Evolutionary conservation across 2,888 invertebrate species (phyloP).

Genomic region (Drosophila helvetica): DNA sequence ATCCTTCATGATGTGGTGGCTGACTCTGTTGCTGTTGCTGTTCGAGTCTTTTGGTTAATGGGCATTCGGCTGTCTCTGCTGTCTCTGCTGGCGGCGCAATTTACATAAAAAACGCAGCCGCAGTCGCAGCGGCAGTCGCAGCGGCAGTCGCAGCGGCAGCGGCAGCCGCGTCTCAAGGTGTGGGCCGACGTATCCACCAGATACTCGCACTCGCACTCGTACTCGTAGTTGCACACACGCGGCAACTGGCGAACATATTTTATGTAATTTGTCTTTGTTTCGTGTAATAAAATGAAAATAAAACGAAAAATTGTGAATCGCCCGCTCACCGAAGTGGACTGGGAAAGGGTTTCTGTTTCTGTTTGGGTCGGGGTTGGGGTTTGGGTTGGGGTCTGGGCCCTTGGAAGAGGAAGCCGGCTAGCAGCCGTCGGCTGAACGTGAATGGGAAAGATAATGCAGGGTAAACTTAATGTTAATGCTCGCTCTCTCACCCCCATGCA

Average conservation of each 20-base stretch:
- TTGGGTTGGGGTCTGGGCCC: neutral
- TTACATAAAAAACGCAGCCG: conserved; percentile 72
- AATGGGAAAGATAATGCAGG: conserved; percentile 46
- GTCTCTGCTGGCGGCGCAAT: conserved; percentile 57
- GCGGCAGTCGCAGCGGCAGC: too few relatives aligned
- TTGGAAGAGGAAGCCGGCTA: conserved; percentile 44
- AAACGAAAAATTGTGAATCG: conserved; percentile 69
- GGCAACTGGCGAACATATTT: conserved; percentile 67
- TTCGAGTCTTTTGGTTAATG: conserved; percentile 61
- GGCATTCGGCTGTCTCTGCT: conserved; percentile 42
- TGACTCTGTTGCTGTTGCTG: conserved; percentile 18
- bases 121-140: conserved; percentile 21
- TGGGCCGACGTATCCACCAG: conserved; percentile 61
- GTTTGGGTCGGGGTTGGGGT: too few relatives aligned
- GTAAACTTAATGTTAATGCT: conserved; percentile 51
- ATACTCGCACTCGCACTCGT: conserved; percentile 35
- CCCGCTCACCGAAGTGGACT: conserved; percentile 21
- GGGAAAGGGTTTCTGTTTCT: conserved; percentile 27
- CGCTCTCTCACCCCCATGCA: conserved; percentile 45
- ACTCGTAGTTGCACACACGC: too few relatives aligned
- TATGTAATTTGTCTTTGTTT: conserved; percentile 81
- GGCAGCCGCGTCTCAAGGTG: conserved; percentile 69
- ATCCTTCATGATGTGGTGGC: neutral
- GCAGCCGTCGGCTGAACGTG: conserved; percentile 36
- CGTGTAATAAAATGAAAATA: conserved; percentile 80